Base-by-base conservation (phyloP, 2,797 vertebrate species). In the Periparus ater region DNA sequence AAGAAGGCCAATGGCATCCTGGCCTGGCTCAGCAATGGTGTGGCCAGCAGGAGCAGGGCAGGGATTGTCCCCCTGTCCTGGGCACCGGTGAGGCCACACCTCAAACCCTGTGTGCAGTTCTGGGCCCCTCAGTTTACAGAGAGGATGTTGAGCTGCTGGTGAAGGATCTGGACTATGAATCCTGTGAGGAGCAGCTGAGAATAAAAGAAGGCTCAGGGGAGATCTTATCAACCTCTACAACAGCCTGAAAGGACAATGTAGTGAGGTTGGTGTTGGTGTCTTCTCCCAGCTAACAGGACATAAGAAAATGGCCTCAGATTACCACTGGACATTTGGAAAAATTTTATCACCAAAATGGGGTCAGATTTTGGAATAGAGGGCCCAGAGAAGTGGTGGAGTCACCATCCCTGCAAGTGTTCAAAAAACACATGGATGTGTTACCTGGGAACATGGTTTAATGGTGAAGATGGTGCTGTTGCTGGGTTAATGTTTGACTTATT, bases 81-180 rank as follows among this genome's bases (percentile, higher is more conserved):
- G 3, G 34, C 50, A 54, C 17, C 26, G 42, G 1, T 42, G 42
- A 42, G 30, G 42, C 48, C 13, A 21, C 63, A 61, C 5, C 23
- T 53, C 0, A 0, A 50, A 1, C 30, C 1, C 36, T 57, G 18
- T 17, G 32, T 3, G 5, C 4, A 17, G 18, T 29, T 36, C 27
- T 57, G 22, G 17, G 5, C 23, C 4, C 7, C 36, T 45, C 27
- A 29, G 0, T 44, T 19, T n/a, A n/a, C 16, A 54, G 36, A 19
- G 34, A 34, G 4, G 32, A 87, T 13, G 44, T 1, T 32, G 18
- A 57, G 10, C 13, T 17, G 32, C 44, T 50, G 16, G 26, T 13
- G 11, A 44, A 32, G 27, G 7, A 27, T 17, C 16, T 58, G 60
- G 13, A 79, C 27, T 16, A 29, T 7, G 29, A 23, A 16, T 36